Evolutionary conservation across 1,140 invertebrate species (phyloP).

Genomic region (Sogatella furcifera): DNA sequence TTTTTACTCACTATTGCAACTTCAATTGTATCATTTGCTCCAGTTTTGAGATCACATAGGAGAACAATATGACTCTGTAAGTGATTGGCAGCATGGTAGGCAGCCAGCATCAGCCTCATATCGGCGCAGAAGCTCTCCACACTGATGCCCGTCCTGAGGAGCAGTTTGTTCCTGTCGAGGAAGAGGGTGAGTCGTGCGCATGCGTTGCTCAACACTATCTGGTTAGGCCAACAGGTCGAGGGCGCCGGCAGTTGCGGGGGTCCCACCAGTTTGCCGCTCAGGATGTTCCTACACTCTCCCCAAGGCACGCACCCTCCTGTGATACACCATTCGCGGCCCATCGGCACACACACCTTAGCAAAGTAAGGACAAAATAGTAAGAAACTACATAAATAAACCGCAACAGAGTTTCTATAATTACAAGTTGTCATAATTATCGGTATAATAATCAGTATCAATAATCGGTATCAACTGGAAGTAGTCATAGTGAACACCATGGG

Average conservation of each 20-base stretch:
- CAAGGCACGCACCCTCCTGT: slow-evolving; percentile 62
- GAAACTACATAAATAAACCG: too few relatives aligned
- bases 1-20: slow-evolving; percentile 63
- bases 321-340: slow-evolving; percentile 62
- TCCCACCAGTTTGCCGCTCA: slow-evolving; percentile 58
- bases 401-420: too few relatives aligned
- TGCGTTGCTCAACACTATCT: slow-evolving; percentile 49
- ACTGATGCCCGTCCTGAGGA: slow-evolving; percentile 48
- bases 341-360: slow-evolving; percentile 60
- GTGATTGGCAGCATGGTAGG: slow-evolving; percentile 41
- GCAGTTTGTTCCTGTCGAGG: slow-evolving; percentile 47
- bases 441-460: too few relatives aligned
- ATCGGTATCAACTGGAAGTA: too few relatives aligned
- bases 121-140: slow-evolving; percentile 58
- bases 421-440: too few relatives aligned
- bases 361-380: background rate
- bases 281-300: slow-evolving; percentile 68
- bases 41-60: slow-evolving; percentile 67
- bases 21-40: slow-evolving; percentile 71
- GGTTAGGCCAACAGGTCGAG: slow-evolving; percentile 68
- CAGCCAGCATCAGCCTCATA: slow-evolving; percentile 53
- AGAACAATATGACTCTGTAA: slow-evolving; percentile 43
- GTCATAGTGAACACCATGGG: too few relatives aligned
- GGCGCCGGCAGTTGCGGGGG: slow-evolving; percentile 62
- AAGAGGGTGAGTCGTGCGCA: slow-evolving; percentile 66